Conservation (phyloP, 2,888 invertebrate species). For the Habrosyne pyritoides region DNA sequence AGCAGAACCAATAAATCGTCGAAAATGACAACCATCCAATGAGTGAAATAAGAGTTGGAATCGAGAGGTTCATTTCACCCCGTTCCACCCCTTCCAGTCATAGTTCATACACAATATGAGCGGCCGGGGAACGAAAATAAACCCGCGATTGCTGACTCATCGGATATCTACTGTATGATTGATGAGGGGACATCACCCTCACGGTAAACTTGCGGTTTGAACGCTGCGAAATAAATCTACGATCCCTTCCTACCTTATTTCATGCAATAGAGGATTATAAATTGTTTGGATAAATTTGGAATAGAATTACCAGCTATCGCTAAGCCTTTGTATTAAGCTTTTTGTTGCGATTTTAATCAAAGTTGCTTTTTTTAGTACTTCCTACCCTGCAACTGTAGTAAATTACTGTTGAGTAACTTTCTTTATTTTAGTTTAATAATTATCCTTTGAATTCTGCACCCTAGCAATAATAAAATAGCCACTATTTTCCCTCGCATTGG, state of each 20-base stretch:
- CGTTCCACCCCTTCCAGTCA: constrained; percentile 18
- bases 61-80: constrained; percentile 16
- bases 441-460: too few species aligned
- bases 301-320: too few species aligned
- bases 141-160: constrained; percentile 43
- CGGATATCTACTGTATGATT: constrained; percentile 39
- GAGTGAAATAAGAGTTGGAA: constrained; percentile 8
- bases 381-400: too few species aligned
- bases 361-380: too few species aligned
- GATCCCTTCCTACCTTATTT: neutral
- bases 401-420: too few species aligned
- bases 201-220: constrained; percentile 13
- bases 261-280: neutral
- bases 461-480: too few species aligned
- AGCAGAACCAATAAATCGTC: neutral
- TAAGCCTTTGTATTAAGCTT: too few species aligned
- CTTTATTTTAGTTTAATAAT: too few species aligned
- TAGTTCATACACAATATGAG: constrained; percentile 28
- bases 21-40: constrained; percentile 8
- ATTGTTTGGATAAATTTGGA: neutral
- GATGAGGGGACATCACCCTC: constrained; percentile 29
- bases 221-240: constrained; percentile 2
- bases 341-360: too few species aligned
- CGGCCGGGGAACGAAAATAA: constrained; percentile 44
- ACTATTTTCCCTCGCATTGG: too few species aligned